Evolutionary conservation across 2,797 vertebrate species (phyloP), one percentile per base, ranked within the genome.

Genomic region (Alosa sapidissima): DNA sequence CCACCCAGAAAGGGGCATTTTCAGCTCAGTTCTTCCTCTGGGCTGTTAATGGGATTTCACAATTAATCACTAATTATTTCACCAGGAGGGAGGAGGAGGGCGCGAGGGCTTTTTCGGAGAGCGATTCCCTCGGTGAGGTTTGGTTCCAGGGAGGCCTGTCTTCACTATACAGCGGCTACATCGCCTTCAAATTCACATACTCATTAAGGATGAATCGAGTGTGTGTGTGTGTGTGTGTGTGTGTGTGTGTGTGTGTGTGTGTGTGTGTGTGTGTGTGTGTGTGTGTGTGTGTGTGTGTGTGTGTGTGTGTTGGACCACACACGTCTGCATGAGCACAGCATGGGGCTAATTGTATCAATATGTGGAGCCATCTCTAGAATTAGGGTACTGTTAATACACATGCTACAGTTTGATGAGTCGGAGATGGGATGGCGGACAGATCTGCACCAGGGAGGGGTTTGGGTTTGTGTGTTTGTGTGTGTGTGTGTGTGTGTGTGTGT

Each of bases 291-390:
- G 11, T 72, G 65, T 72, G 65, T 72, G 65, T 14, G 58, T 65
- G 82, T 6, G 24, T 58, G n/a, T 81, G 82, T 8, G 89, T 89
- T 91, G 88, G 86, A 47, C 83, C 89, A 51, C 55, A 85, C 83
- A 84, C 85, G 81, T 85, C 85, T 88, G 92, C 92, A 91, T 86
- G 87, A 90, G 93, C 93, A 90, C 93, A 95, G 95, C 92, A 75
- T 89, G 94, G 92, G 93, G 93, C 87, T 94, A 94, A 96, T 95
- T 94, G 93, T 93, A 94, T 94, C 93, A 95, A 93, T 95, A 94
- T 94, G 95, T 93, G 94, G 94, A 94, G 94, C 92, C 90, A 91
- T 92, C 87, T 84, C 45, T 91, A 88, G 91, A 88, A 91, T 92
- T 88, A 93, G 92, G 87, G 93, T 93, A 90, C 86, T 93, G 92